Percentiles rank a stretch among this genome's conserved stretches.
Conservation (phyloP, 2,888 invertebrate genomes). For the Philopedon plagiatum region DNA sequence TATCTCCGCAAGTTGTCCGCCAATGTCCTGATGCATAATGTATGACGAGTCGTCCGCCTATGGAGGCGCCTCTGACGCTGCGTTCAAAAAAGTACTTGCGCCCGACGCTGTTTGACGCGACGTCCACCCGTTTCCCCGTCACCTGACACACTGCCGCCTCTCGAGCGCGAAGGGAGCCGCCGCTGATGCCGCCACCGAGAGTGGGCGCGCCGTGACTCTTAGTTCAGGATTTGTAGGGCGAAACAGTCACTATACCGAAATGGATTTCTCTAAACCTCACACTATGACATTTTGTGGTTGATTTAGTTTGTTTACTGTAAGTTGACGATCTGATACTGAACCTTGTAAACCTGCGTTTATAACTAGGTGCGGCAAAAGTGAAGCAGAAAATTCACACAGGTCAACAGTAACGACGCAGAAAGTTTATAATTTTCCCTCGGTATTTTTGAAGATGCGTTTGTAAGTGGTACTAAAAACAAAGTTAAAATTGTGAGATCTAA, state of each 20-base stretch:
- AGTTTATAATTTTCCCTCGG: background rate
- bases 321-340: slow-evolving; percentile 3
- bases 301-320: slow-evolving; percentile 1
- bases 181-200: slow-evolving; percentile 37
- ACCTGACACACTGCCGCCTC: slow-evolving; percentile 55
- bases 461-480: no score
- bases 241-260: slow-evolving; percentile 30
- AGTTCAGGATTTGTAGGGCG: slow-evolving; percentile 33
- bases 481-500: no score
- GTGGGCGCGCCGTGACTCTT: slow-evolving; percentile 43
- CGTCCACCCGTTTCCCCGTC: slow-evolving; percentile 51
- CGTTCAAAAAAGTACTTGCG: slow-evolving; percentile 38
- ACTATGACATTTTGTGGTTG: slow-evolving; percentile 22
- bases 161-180: slow-evolving; percentile 34
- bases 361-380: slow-evolving; percentile 4
- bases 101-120: slow-evolving; percentile 42
- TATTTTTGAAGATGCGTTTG: no score
- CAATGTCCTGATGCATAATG: slow-evolving; percentile 39
- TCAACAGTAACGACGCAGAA: background rate
- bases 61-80: slow-evolving; percentile 33
- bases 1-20: slow-evolving; percentile 24
- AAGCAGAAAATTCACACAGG: background rate
- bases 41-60: slow-evolving; percentile 32
- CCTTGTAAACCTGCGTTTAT: background rate
- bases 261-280: slow-evolving; percentile 25